Percentiles rank a stretch among this genome's conserved stretches.
Conservation (phyloP, 92 coral and sea anemone genomes). For the Porites divaricata region DNA sequence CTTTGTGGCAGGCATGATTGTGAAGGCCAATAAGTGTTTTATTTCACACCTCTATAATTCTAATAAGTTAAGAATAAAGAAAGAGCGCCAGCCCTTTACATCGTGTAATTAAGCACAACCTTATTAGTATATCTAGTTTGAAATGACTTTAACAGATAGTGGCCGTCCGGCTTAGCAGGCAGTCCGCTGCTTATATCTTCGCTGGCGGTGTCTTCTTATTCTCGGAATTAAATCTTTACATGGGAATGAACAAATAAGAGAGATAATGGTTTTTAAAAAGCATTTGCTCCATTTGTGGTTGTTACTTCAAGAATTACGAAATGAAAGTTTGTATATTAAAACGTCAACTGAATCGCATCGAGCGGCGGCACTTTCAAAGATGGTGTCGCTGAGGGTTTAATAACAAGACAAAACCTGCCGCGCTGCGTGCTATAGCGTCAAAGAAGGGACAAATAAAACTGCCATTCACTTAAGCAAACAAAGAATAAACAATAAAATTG, state of each 20-base stretch:
- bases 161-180: no score
- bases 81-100: constrained; percentile 16
- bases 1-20: not conserved
- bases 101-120: constrained; percentile 21
- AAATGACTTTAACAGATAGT: constrained; percentile 24
- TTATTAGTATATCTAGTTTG: constrained; percentile 27
- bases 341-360: constrained; percentile 21
- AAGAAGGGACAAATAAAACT: constrained; percentile 58
- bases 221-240: not conserved
- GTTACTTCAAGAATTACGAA: not conserved
- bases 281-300: constrained; percentile 12
- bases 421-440: constrained; percentile 40
- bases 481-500: constrained; percentile 56
- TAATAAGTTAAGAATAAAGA: constrained; percentile 35
- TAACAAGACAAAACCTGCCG: constrained; percentile 44
- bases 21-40: constrained; percentile 20
- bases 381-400: constrained; percentile 29
- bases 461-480: constrained; percentile 76
- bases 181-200: no score
- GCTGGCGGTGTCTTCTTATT: not conserved
- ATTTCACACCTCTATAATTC: constrained; percentile 59
- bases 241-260: not conserved
- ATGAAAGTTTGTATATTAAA: constrained; percentile 45
- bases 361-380: constrained; percentile 67
- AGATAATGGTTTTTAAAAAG: not conserved